These are phyloP conservation scores for Congeria kusceri DNA, from an alignment of 2,888 invertebrate species.

Conservation along the genomic window DNA sequence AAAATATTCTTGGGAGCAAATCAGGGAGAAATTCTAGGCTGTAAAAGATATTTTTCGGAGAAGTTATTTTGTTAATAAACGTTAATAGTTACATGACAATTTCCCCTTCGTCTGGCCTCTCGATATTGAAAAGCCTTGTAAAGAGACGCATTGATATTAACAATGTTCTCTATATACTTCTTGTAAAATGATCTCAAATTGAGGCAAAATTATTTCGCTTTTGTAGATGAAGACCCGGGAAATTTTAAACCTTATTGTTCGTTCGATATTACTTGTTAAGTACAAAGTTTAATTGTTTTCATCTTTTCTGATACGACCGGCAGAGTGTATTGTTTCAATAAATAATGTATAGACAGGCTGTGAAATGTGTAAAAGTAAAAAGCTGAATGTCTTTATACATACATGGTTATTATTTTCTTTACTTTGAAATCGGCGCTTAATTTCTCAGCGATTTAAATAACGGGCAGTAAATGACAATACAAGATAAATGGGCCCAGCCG, in stretches of 20 bases:
- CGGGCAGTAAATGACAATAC: slow-evolving; percentile 67
- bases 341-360: too few relatives aligned
- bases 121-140: slow-evolving; percentile 37
- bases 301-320: too few relatives aligned
- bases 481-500: slow-evolving; percentile 76
- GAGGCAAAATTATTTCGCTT: slow-evolving; percentile 58
- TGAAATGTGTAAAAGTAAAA: too few relatives aligned
- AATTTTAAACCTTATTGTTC: slow-evolving; percentile 47
- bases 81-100: too few relatives aligned
- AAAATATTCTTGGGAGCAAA: slow-evolving; percentile 6
- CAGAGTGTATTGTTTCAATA: too few relatives aligned
- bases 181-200: slow-evolving; percentile 60
- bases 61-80: too few relatives aligned
- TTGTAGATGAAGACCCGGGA: slow-evolving; percentile 51
- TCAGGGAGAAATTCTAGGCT: background rate
- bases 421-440: slow-evolving; percentile 2
- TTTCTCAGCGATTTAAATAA: background rate
- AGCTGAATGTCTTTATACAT: too few relatives aligned
- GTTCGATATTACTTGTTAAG: too few relatives aligned
- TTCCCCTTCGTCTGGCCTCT: slow-evolving; percentile 31
- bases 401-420: background rate
- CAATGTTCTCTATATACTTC: slow-evolving; percentile 45
- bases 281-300: too few relatives aligned
- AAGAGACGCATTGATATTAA: slow-evolving; percentile 51
- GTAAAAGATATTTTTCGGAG: too few relatives aligned